Percentiles rank a stretch among this genome's conserved stretches.
Conservation (phyloP, 2,113 vertebrate genomes). For the Dasyurus viverrinus region DNA sequence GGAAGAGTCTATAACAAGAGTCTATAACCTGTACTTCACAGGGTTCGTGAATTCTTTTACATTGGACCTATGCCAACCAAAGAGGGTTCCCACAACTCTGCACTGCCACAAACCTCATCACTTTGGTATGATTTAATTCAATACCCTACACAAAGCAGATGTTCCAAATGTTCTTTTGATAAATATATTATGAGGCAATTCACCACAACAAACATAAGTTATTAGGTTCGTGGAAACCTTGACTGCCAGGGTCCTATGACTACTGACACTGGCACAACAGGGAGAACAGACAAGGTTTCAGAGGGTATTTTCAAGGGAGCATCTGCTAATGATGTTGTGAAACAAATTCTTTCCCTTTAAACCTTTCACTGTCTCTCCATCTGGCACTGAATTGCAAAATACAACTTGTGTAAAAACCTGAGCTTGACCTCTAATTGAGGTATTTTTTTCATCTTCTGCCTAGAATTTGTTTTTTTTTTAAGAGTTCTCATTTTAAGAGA, state of each 20-base stretch:
- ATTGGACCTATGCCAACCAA: no score
- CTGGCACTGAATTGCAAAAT: neutral
- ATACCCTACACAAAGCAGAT: neutral
- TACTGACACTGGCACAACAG: neutral
- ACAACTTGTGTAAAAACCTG: neutral
- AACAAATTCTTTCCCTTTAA: neutral
- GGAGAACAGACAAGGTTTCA: neutral
- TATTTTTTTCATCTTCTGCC: neutral
- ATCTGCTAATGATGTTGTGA: neutral
- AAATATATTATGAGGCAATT: neutral
- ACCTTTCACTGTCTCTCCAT: neutral
- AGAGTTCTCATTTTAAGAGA: neutral
- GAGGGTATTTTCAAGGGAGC: neutral
- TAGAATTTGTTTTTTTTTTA: neutral
- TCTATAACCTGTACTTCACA: no score
- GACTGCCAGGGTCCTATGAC: neutral
- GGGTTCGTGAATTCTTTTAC: no score
- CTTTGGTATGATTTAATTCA: neutral
- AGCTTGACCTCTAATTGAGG: neutral
- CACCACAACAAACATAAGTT: neutral
- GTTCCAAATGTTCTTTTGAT: neutral
- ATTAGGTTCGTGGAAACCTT: neutral
- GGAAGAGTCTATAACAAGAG: neutral
- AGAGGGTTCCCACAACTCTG: no score
- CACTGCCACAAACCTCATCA: neutral